Percentiles rank a stretch among this genome's conserved stretches.
These are phyloP conservation scores for Trisateles emortualis DNA, from an alignment of 2,888 invertebrate species.

Conservation along the genomic window DNA sequence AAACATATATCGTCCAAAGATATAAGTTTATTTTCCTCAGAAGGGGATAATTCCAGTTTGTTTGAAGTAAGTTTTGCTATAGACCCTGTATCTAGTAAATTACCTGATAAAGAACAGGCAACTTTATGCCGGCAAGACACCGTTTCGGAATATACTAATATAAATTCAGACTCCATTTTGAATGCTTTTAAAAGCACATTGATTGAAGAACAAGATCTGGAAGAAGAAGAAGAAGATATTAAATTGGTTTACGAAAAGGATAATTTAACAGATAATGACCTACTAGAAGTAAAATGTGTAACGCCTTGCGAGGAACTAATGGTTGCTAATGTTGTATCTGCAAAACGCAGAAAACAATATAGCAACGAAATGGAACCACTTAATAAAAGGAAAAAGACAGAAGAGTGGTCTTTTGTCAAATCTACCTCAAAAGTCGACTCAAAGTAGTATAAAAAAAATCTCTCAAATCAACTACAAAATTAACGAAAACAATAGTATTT, in stretches of 20 bases:
- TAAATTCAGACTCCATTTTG: conserved; percentile 65
- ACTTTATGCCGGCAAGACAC: conserved; percentile 39
- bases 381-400: conserved; percentile 59
- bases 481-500: too few species aligned
- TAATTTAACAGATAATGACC: conserved; percentile 20
- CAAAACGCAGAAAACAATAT: conserved; percentile 56
- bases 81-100: conserved; percentile 81
- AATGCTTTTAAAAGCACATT: conserved; percentile 69
- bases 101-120: conserved; percentile 69
- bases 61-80: conserved; percentile 87
- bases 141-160: conserved; percentile 46
- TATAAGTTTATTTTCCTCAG: conserved; percentile 77
- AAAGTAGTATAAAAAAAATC: too few species aligned
- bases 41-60: conserved; percentile 83
- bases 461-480: too few species aligned
- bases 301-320: conserved; percentile 58
- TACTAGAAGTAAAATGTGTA: conserved; percentile 39
- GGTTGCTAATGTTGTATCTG: conserved; percentile 58
- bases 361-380: conserved; percentile 42
- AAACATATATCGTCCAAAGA: conserved; percentile 64
- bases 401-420: neutral
- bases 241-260: conserved; percentile 76
- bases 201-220: conserved; percentile 48
- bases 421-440: neutral
- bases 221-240: conserved; percentile 72